A percentile compares a stretch with the other conserved stretches of the same genome.
Evolutionary conservation across 2,797 vertebrate genomes (phyloP).

Genomic region (Percopsis omiscomaycus): DNA sequence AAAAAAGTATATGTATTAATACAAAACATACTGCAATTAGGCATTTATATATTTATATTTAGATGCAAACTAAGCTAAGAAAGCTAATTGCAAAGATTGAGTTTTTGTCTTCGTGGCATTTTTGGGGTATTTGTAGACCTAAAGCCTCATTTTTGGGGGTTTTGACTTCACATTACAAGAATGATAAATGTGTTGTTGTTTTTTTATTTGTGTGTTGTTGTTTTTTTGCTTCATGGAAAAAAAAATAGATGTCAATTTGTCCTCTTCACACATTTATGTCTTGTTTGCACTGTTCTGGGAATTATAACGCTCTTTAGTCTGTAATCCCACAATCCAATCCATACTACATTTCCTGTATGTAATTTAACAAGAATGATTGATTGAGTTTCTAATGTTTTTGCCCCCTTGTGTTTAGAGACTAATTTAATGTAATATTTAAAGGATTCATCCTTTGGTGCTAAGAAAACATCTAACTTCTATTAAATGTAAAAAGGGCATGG

Average conservation of each 20-base stretch:
- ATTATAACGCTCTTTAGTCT: conserved; percentile 10
- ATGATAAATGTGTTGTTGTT: conserved; percentile 53
- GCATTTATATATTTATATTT: conserved; percentile 78
- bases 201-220: conserved; percentile 41
- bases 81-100: conserved; percentile 68
- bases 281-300: conserved; percentile 66
- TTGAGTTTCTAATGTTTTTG: conserved; percentile 22
- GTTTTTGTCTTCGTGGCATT: conserved; percentile 60
- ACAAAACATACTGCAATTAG: conserved; percentile 68
- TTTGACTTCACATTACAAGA: conserved; percentile 55
- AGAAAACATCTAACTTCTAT: neutral
- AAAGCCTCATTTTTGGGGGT: conserved; percentile 57
- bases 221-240: conserved; percentile 54
- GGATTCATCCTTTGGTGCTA: conserved; percentile 40
- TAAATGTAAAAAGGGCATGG: neutral
- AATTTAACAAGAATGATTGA: conserved; percentile 29
- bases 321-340: conserved; percentile 10
- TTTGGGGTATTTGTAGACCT: conserved; percentile 62
- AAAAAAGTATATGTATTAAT: conserved; percentile 63
- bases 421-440: neutral
- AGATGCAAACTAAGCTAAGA: conserved; percentile 53
- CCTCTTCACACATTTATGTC: conserved; percentile 48
- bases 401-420: neutral
- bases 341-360: conserved; percentile 10
- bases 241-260: conserved; percentile 34